Evolutionary conservation across 2,113 vertebrate genomes (phyloP), one percentile per base, ranked within the genome.

Genomic region (Strix uralensis): DNA sequence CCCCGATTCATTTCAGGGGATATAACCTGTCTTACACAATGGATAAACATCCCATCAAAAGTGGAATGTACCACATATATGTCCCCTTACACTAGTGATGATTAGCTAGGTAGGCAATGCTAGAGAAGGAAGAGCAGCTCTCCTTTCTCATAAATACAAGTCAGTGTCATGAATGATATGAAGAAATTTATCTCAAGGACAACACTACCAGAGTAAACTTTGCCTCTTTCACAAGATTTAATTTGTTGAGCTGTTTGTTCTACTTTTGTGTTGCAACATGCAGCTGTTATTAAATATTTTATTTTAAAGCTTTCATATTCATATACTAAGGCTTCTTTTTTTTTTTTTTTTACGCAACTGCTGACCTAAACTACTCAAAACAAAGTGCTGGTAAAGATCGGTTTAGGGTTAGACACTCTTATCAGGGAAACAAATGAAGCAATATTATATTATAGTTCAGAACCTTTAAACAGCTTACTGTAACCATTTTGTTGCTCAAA

Each of bases 1-100:
- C 42, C 7, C 42, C 14, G 9, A 21, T 81, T 42, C 6, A 58
- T 83, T 88, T 80, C 54, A 72, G 51, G 16, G 16, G 3, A 8
- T 54, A 67, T 65, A 78, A 57, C 13, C 7, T 32, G 32, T 59
- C 54, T 69, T 16, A 47, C 27, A 69, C 6, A 40, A 57, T 9
- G n/a, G 23, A 49, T 67, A 70, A 66, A 52, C 20, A 74, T 25
- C 9, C 16, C 15, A 66, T 71, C 65, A 30, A 40, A 83, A 71
- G 20, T 46, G 30, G 57, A 77, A 67, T 9, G 14, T 52, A 27
- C 19, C 27, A 17, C 3, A 1, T 72, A 34, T 17, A 13, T 1
- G 1, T 26, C 15, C 67, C 1, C 0, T 69, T 71, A 52, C 0
- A 1, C 51, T n/a, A 42, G 47, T 30, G 44, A 54, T 54, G 34